Evolutionary conservation across 2,888 invertebrate genomes (phyloP).

Genomic region (Chrysolina americana): DNA sequence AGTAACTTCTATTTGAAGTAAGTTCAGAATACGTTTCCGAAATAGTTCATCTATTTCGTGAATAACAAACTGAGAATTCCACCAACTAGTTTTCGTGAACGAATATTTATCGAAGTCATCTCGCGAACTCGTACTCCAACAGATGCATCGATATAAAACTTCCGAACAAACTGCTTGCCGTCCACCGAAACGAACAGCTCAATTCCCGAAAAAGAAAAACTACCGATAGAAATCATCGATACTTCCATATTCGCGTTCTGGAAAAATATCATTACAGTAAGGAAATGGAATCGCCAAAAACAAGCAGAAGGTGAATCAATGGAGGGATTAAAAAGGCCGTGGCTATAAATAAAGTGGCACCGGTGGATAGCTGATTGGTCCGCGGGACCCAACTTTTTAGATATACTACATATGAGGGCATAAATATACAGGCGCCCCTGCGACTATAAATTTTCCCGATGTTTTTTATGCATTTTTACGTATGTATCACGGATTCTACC

Average conservation of each 20-base stretch:
- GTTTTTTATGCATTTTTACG: slow-evolving; percentile 61
- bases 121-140: neutral
- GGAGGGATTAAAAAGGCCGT: slow-evolving; percentile 42
- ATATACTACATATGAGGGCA: slow-evolving; percentile 63
- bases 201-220: neutral
- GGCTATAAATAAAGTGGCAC: slow-evolving; percentile 56
- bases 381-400: slow-evolving; percentile 56
- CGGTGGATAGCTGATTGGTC: slow-evolving; percentile 53
- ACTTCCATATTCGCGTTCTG: slow-evolving; percentile 18
- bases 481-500: slow-evolving; percentile 55
- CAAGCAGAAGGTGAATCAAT: slow-evolving; percentile 52
- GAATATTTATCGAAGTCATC: neutral
- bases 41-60: no score
- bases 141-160: neutral
- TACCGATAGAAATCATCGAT: neutral
- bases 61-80: no score
- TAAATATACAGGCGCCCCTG: slow-evolving; percentile 61
- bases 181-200: neutral
- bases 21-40: no score
- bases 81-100: neutral
- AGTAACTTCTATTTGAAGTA: no score
- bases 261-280: slow-evolving; percentile 32
- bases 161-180: neutral
- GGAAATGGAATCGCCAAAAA: slow-evolving; percentile 45
- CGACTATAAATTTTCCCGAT: slow-evolving; percentile 60